Evolutionary conservation across 64 coral and sea anemone species (phyloP), one percentile per base, ranked within the genome.

Genomic region (Stylophora pistillata): DNA sequence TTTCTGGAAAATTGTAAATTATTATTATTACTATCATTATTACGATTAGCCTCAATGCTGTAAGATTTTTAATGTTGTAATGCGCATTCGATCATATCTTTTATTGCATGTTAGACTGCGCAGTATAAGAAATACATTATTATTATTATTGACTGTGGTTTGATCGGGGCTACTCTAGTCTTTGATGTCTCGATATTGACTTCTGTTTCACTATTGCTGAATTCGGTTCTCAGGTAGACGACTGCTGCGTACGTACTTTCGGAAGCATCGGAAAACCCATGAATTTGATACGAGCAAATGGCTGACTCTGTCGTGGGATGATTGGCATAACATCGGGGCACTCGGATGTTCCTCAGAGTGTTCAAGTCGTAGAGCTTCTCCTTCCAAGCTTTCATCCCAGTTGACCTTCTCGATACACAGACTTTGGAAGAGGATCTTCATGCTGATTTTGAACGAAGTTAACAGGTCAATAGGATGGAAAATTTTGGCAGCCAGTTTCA

Each of bases 391-490:
- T 9, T 65, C 30, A 29, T 92, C 90, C 81, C 81, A 92, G 25
- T 55, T 75, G 27, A 41, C 41, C 31, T 79, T 92, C n/a, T 73
- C 27, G 2, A 79, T 61, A 41, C 91, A 92, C 7, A 92, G 84
- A 53, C 72, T 17, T 53, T 93, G 85, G 74, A 93, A 87, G 54
- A 93, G 30, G 37, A 82, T 79, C 85, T 88, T 93, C 21, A 87
- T 37, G 26, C n/a, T 53, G 28, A 81, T 63, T 37, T 66, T 73
- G 31, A 88, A 88, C 7, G 74, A 76, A 63, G 56, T 87, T 58
- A 92, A 32, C 31, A 92, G 53, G 54, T 84, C 91, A 31, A 81
- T 20, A 21, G 85, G 91, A 66, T 92, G 76, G 10, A 79, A 92
- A 41, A 92, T 87, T 58, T 92, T 92, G 13, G 91, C 56, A 52